Conservation (phyloP, 2,797 vertebrate genomes). For the Sebastes nivosus region DNA sequence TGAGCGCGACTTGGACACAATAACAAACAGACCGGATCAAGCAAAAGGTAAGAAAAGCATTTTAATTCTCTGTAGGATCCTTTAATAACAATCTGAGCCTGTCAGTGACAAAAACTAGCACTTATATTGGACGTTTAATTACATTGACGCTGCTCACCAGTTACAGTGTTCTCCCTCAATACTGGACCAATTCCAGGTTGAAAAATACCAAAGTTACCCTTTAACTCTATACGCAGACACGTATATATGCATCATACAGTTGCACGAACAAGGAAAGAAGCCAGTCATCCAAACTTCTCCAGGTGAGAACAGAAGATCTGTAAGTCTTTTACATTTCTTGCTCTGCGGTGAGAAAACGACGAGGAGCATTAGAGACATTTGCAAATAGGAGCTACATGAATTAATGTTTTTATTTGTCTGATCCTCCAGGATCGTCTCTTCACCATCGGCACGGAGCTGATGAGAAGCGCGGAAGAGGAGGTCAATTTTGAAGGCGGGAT, state of each 20-base stretch:
- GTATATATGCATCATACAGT: not conserved
- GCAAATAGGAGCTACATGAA: not conserved
- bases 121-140: too few relatives aligned
- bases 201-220: too few relatives aligned
- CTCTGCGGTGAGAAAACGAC: not conserved
- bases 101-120: too few relatives aligned
- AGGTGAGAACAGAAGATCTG: too few relatives aligned
- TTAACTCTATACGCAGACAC: not conserved
- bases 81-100: too few relatives aligned
- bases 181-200: too few relatives aligned
- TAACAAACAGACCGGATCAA: too few relatives aligned
- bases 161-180: too few relatives aligned
- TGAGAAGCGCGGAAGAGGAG: slow-evolving; percentile 78
- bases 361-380: not conserved
- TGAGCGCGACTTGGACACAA: too few relatives aligned
- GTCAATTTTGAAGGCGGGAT: slow-evolving; percentile 49
- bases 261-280: not conserved
- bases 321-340: not conserved
- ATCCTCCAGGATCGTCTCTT: slow-evolving; percentile 65
- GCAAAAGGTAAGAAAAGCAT: too few relatives aligned
- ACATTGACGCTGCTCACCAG: too few relatives aligned
- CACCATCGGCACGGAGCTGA: slow-evolving; percentile 81
- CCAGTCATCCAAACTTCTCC: not conserved
- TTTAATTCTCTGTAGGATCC: too few relatives aligned
- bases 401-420: not conserved